Evolutionary conservation across 2,113 vertebrate genomes (phyloP), one percentile per base, ranked within the genome.

Genomic region (Rana temporaria): DNA sequence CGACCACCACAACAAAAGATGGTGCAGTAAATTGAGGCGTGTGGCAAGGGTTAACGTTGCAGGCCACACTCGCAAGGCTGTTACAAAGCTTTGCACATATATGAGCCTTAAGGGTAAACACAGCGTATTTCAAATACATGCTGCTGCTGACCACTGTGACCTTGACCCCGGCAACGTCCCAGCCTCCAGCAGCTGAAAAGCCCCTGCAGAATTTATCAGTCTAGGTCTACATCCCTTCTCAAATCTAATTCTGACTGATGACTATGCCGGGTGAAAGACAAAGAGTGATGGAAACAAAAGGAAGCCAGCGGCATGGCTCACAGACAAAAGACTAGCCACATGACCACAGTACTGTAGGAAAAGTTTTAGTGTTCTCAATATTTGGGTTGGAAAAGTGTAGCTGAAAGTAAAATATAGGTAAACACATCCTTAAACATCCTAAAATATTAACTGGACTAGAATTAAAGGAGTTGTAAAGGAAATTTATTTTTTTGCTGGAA

Each of bases 171-270:
- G 82, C 83, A 85, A 86, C 30, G 79, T 17, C 69, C 80, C n/a
- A 52, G 87, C 82, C 88, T 88, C 57, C 52, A 87, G 88, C 72
- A 85, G 42, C 76, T 79, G 77, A 85, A 88, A 80, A 55, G 20
- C 55, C 82, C 84, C 4, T 2, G 60, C 20, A 70, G 88, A 69
- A 88, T 85, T 90, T 89, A 89, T 86, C 87, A 90, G 84, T 73
- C 64, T 52, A 78, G 73, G 84, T 79, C 88, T 80, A 71, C n/a
- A 84, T 68, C 63, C 59, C 64, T 68, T 83, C 79, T 89, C 72
- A 87, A 38, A 68, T 76, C 70, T 82, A 88, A 87, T 85, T 87
- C 84, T 84, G 78, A 91, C 84, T 79, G 24, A 42, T 80, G 86
- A 91, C 85, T 86, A 87, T 74, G 88, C 59, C 86, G 73, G 86